These are phyloP conservation scores for Tipula unca DNA, from an alignment of 2,888 invertebrate species.

Conservation along the genomic window DNA sequence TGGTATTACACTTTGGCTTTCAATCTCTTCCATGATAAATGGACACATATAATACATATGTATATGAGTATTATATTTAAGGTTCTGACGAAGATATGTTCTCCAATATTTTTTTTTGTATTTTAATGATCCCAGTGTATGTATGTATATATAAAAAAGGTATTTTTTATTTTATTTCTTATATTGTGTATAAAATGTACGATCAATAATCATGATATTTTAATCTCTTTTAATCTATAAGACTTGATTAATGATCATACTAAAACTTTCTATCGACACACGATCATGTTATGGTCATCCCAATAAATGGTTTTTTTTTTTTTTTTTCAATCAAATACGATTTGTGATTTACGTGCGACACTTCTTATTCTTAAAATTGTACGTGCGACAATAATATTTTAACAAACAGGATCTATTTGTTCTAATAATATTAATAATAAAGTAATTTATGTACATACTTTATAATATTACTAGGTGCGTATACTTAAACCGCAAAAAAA, in stretches of 20 bases:
- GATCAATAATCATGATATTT: constrained; percentile 8
- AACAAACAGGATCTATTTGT: not conserved
- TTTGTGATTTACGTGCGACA: not conserved
- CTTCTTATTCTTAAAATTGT: not conserved
- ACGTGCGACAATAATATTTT: no score
- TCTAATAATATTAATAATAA: not conserved
- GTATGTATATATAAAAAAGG: not conserved
- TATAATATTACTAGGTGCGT: no score
- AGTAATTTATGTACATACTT: no score
- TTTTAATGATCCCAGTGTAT: not conserved
- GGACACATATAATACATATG: not conserved
- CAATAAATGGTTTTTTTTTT: not conserved
- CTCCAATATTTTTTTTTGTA: not conserved
- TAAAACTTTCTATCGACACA: constrained; percentile 14
- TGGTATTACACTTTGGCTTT: constrained; percentile 14
- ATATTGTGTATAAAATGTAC: not conserved
- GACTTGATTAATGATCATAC: not conserved
- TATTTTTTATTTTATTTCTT: not conserved
- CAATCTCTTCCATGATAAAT: constrained; percentile 8
- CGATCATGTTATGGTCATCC: not conserved
- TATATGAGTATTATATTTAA: not conserved
- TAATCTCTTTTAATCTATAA: not conserved
- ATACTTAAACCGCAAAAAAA: no score
- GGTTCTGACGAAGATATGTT: not conserved
- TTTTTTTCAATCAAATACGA: not conserved